These are phyloP conservation scores for Sinocyclocheilus grahami DNA, from an alignment of 2,113 vertebrate genomes.

Conservation along the genomic window DNA sequence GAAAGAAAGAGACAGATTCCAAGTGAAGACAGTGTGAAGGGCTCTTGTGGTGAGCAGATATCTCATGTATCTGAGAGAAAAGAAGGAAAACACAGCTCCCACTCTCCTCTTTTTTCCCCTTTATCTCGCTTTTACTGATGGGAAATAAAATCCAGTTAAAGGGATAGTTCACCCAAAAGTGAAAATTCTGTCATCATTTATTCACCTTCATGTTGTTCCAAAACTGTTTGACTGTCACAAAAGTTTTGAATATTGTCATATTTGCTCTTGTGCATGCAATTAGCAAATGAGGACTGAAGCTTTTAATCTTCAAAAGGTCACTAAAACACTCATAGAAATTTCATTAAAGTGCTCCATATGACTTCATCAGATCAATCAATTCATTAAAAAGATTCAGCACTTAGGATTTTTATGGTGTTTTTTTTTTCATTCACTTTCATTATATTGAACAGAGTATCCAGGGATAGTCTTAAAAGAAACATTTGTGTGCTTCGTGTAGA, in stretches of 20 bases:
- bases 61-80: constrained; percentile 86
- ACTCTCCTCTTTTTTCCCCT: constrained; percentile 13
- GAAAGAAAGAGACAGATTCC: constrained; percentile 65
- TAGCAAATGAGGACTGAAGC: background rate
- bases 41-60: constrained; percentile 84
- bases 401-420: background rate
- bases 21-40: constrained; percentile 84
- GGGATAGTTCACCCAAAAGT: constrained; percentile 54
- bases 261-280: background rate
- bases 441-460: background rate
- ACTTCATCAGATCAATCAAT: background rate
- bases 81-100: constrained; percentile 83
- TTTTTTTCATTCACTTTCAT: background rate
- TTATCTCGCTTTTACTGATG: constrained; percentile 13
- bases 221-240: background rate
- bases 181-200: background rate
- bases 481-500: background rate
- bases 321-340: background rate
- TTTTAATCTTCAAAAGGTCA: background rate
- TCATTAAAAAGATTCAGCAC: background rate
- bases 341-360: background rate
- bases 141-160: constrained; percentile 74
- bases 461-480: background rate
- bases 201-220: background rate
- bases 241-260: background rate